These are phyloP conservation scores for Prolemur simus DNA, from an alignment of 2,113 vertebrate species.

Conservation along the genomic window DNA sequence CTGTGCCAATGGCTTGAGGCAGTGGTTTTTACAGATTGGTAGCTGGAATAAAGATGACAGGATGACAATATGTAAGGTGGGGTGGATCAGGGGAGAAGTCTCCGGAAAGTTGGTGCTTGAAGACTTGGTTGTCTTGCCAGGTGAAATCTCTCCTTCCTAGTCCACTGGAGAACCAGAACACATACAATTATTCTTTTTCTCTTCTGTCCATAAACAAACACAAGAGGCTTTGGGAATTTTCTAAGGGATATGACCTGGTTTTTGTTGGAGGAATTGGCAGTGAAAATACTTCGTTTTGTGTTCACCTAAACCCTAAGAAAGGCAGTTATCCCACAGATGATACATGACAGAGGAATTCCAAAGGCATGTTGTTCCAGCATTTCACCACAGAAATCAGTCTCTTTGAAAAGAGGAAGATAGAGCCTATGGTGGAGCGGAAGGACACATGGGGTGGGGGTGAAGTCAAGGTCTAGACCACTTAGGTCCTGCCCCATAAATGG, in stretches of 20 bases:
- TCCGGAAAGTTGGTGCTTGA: neutral
- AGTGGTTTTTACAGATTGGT: neutral
- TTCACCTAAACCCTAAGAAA: neutral
- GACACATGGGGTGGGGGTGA: neutral
- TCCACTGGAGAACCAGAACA: neutral
- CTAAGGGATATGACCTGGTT: neutral
- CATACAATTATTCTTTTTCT: neutral
- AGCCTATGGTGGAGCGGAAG: neutral
- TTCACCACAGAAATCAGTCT: neutral
- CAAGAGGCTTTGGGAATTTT: neutral
- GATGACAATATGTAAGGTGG: neutral
- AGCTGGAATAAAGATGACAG: neutral
- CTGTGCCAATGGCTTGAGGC: neutral
- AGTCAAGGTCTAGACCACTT: neutral
- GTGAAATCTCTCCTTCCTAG: neutral
- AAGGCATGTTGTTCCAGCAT: neutral
- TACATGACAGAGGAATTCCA: neutral
- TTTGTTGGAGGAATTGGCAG: neutral
- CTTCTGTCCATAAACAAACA: neutral
- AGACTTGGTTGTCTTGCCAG: neutral
- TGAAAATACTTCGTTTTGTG: neutral
- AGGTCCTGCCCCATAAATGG: neutral
- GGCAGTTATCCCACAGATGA: neutral
- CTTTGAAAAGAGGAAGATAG: neutral
- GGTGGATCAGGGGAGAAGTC: neutral